A percentile compares a stretch with the other conserved stretches of the same genome.
Conservation (phyloP, 2,113 vertebrate genomes). For the Muscicapa adusta region DNA sequence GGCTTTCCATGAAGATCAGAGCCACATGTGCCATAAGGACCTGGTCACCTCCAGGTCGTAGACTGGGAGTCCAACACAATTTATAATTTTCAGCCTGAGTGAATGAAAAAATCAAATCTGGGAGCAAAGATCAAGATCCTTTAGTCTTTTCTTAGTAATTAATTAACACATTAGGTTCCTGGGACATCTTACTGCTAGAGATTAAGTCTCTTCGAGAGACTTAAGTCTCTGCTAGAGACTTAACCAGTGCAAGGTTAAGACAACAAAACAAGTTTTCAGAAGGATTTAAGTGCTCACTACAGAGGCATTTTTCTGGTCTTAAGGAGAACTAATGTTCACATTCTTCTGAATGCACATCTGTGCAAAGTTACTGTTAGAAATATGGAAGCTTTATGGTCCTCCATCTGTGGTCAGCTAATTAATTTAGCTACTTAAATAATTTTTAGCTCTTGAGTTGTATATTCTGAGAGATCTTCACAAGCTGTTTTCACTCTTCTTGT, state of each 20-base stretch:
- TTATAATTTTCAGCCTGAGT: neutral
- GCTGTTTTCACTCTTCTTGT: neutral
- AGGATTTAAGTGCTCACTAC: neutral
- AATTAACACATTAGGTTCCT: neutral
- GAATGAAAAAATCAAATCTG: neutral
- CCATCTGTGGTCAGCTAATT: neutral
- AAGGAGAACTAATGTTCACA: neutral
- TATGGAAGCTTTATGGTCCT: neutral
- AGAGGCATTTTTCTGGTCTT: neutral
- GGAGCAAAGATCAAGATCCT: neutral
- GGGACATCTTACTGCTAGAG: neutral
- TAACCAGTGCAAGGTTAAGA: neutral
- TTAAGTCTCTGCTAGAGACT: no score
- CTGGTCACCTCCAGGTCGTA: neutral
- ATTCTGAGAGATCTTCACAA: neutral
- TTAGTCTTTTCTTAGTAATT: neutral
- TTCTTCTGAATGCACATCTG: neutral
- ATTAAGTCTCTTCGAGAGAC: no score
- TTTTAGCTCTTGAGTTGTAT: neutral
- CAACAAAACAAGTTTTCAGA: neutral
- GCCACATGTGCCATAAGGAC: neutral
- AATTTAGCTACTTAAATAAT: neutral
- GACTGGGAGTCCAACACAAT: neutral
- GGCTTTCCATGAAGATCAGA: neutral
- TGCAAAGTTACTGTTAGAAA: neutral